phyloP scores from a whole-genome alignment of 1,140 invertebrate species.

The Lordiphosa collinella region DNA sequence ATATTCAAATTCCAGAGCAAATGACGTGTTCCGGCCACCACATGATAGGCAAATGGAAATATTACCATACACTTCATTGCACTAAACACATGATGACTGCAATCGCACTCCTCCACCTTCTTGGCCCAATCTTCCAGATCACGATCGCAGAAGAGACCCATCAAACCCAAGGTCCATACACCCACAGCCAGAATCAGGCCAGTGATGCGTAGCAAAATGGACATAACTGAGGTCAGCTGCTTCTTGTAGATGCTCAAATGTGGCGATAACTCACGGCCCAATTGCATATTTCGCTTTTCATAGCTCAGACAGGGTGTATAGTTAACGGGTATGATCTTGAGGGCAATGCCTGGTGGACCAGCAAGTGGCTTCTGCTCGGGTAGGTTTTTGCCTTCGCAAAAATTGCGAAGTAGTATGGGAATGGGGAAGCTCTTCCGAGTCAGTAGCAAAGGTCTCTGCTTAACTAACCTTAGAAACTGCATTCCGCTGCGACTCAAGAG shows the following conservation, averaged over 20 bases:
- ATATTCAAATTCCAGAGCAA: constrained; percentile 85
- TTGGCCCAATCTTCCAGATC: constrained; percentile 81
- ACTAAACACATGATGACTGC: constrained; percentile 79
- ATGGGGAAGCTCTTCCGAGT: too few species aligned
- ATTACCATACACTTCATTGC: constrained; percentile 81
- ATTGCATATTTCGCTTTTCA: constrained; percentile 84
- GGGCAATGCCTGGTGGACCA: constrained; percentile 9
- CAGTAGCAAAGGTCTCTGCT: too few species aligned
- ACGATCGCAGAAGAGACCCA: constrained; percentile 79
- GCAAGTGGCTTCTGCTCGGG: neutral
- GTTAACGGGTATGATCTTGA: constrained; percentile 21
- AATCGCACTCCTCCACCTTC: constrained; percentile 80
- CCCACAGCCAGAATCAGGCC: constrained; percentile 83
- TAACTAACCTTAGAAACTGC: too few species aligned
- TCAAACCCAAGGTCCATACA: constrained; percentile 80
- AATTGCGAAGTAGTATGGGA: too few species aligned
- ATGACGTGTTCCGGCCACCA: constrained; percentile 86
- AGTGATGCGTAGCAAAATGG: constrained; percentile 89
- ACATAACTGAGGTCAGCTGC: constrained; percentile 88
- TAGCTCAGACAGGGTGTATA: constrained; percentile 76
- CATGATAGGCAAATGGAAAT: constrained; percentile 84
- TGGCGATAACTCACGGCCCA: constrained; percentile 89
- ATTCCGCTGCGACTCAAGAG: too few species aligned
- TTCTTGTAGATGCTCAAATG: constrained; percentile 90
- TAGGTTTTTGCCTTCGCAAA: too few species aligned